Evolutionary conservation across 1,140 invertebrate genomes (phyloP), one percentile per base, ranked within the genome.

Genomic region (Liolophura sinensis): DNA sequence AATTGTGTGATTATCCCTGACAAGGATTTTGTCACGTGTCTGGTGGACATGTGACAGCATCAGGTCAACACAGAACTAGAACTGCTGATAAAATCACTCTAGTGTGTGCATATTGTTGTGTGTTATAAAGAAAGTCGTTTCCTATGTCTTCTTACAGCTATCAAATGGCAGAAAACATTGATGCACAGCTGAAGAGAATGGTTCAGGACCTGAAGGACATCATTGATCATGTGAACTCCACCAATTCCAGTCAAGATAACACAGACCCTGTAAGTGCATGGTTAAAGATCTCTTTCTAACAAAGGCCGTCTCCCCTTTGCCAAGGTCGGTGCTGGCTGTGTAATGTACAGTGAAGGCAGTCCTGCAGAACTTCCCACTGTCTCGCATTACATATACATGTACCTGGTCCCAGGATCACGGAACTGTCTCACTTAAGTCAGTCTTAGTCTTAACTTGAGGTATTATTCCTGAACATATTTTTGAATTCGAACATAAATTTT

Each of bases 121-220:
- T 25, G 12, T 16, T 62, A 62, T 50, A 31, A 1, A 18, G 9
- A 20, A 24, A 24, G 6, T 59, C 24, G 31, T 54, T 58, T 22
- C 6, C 15, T 63, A 47, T 18, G 12, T 61, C 18, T n/a, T 14
- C 58, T 76, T 84, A 27, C 75, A 92, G 90, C 70, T 95, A 96
- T 81, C 88, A 91, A 65, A 84, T 96, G 74, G 91, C 94, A 0
- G 94, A 97, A 83, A 95, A 91, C 80, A 87, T 97, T 56, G 94
- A 97, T 82, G 93, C 92, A 0, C 95, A 98, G 82, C 82, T 97
- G 61, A 93, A 95, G 81, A 90, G 94, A 80, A 96, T 97, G 93
- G 92, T 93, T 0, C 92, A 96, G 80, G 94, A 97, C 85, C 83
- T 98, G 55, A 96, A 96, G 74, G 95, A 97, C 83, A 93, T 97